Percentiles rank a stretch among this genome's conserved stretches.
phyloP scores from a whole-genome alignment of 2,888 invertebrate genomes.

The Scaptomyza reducta region DNA sequence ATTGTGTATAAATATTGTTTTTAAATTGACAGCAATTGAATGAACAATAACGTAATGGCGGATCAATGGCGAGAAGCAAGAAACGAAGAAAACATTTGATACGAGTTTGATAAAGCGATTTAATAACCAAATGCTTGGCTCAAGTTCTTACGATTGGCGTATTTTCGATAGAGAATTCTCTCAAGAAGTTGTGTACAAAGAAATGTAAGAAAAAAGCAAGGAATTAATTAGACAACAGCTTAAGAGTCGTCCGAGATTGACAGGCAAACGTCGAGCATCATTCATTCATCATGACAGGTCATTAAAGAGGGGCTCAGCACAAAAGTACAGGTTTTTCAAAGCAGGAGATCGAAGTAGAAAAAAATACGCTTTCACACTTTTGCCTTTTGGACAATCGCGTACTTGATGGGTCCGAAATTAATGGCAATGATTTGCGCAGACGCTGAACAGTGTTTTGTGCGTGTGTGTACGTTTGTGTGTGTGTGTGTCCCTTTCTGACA shows the following conservation, averaged over 20 bases:
- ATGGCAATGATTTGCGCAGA: constrained; percentile 44
- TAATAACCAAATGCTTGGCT: constrained; percentile 14
- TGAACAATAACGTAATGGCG: constrained; percentile 65
- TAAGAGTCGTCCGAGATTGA: constrained; percentile 43
- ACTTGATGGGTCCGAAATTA: constrained; percentile 65
- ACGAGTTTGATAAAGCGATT: constrained; percentile 15
- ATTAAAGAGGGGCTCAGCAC: constrained; percentile 26
- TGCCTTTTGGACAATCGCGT: constrained; percentile 49
- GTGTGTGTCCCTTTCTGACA: constrained; percentile 28
- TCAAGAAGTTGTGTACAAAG: constrained; percentile 24
- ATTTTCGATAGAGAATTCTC: neutral
- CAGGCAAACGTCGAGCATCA: constrained; percentile 33
- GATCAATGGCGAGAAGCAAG: constrained; percentile 40
- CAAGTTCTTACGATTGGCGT: neutral
- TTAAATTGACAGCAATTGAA: constrained; percentile 73
- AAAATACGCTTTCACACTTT: constrained; percentile 12
- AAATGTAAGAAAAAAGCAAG: constrained; percentile 27
- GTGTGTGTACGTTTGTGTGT: neutral
- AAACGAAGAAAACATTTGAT: constrained; percentile 1
- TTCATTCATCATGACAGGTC: constrained; percentile 46
- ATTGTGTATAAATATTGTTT: constrained; percentile 71
- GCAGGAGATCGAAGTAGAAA: constrained; percentile 13
- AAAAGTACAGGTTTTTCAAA: neutral
- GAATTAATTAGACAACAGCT: constrained; percentile 53
- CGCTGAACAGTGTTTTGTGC: neutral